Percentiles rank a stretch among this genome's conserved stretches.
Evolutionary conservation across 2,113 vertebrate genomes (phyloP).

Genomic region (Nerophis lumbriciformis): DNA sequence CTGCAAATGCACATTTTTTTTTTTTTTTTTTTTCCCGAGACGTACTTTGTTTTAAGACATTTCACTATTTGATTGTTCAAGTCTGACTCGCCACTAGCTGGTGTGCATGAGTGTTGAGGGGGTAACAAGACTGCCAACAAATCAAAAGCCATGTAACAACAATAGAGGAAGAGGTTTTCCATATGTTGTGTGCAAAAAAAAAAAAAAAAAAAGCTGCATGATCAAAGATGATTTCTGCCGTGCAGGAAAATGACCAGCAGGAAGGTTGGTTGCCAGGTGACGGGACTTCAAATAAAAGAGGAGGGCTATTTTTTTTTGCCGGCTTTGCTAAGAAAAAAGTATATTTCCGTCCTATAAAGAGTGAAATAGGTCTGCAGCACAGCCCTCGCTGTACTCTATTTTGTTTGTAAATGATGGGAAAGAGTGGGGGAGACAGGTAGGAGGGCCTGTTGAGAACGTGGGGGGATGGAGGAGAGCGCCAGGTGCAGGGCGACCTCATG

Average conservation of each 20-base stretch:
- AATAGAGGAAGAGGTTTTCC: slow-evolving; percentile 29
- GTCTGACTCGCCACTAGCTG: neutral
- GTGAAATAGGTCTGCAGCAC: too few species aligned
- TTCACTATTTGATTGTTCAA: too few species aligned
- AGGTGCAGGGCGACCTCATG: slow-evolving; percentile 85
- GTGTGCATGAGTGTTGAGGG: slow-evolving; percentile 7
- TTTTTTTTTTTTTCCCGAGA: too few species aligned
- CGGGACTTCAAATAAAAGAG: slow-evolving; percentile 12
- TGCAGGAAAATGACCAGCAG: slow-evolving; percentile 5
- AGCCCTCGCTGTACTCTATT: too few species aligned
- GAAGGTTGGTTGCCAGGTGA: slow-evolving; percentile 34
- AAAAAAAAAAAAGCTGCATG: slow-evolving; percentile 1
- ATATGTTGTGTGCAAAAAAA: slow-evolving; percentile 13
- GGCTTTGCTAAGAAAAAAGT: too few species aligned
- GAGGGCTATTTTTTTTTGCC: too few species aligned
- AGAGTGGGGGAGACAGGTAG: slow-evolving; percentile 77
- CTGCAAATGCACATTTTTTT: too few species aligned
- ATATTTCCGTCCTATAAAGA: too few species aligned
- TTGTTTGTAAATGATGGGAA: slow-evolving; percentile 8
- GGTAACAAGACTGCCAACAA: neutral
- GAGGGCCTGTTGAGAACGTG: slow-evolving; percentile 74
- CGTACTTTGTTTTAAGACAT: too few species aligned
- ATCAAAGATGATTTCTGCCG: slow-evolving; percentile 24
- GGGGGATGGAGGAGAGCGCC: slow-evolving; percentile 74
- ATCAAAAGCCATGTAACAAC: slow-evolving; percentile 8